Percentiles rank a stretch among this genome's conserved stretches.
These are phyloP conservation scores for Drosophila fuyamai DNA, from an alignment of 1,140 invertebrate species.

Conservation along the genomic window DNA sequence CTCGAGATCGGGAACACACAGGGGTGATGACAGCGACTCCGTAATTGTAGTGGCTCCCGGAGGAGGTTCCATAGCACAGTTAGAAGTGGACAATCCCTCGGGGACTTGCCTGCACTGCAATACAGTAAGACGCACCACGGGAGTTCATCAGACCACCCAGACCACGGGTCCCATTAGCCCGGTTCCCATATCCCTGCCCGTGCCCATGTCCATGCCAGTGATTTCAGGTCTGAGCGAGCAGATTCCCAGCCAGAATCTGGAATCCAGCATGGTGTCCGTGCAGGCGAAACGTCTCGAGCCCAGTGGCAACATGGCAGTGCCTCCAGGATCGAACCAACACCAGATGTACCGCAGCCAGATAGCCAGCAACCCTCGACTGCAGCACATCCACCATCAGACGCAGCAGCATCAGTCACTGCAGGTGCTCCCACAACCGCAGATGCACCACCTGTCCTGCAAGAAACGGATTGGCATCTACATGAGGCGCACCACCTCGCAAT, in stretches of 20 bases:
- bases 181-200: slow-evolving; percentile 63
- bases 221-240: slow-evolving; percentile 16
- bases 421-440: slow-evolving; percentile 49
- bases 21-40: slow-evolving; percentile 40
- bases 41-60: slow-evolving; percentile 44
- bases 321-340: slow-evolving; percentile 25
- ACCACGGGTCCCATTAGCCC: slow-evolving; percentile 84
- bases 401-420: slow-evolving; percentile 51
- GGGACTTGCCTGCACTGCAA: slow-evolving; percentile 81
- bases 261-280: slow-evolving; percentile 24
- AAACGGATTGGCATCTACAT: slow-evolving; percentile 86
- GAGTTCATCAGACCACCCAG: slow-evolving; percentile 84
- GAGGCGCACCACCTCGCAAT: slow-evolving; percentile 88
- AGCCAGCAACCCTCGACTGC: slow-evolving; percentile 32
- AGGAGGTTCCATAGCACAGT: slow-evolving; percentile 1
- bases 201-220: slow-evolving; percentile 36
- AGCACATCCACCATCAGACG: slow-evolving; percentile 49
- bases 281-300: slow-evolving; percentile 24
- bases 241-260: slow-evolving; percentile 21
- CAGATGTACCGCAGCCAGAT: slow-evolving; percentile 45
- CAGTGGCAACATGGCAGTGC: slow-evolving; percentile 12
- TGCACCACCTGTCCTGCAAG: slow-evolving; percentile 72
- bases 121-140: slow-evolving; percentile 78
- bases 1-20: background rate
- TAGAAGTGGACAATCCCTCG: slow-evolving; percentile 18